Evolutionary conservation across 2,113 vertebrate species (phyloP), one percentile per base, ranked within the genome.

Genomic region (Egretta garzetta): DNA sequence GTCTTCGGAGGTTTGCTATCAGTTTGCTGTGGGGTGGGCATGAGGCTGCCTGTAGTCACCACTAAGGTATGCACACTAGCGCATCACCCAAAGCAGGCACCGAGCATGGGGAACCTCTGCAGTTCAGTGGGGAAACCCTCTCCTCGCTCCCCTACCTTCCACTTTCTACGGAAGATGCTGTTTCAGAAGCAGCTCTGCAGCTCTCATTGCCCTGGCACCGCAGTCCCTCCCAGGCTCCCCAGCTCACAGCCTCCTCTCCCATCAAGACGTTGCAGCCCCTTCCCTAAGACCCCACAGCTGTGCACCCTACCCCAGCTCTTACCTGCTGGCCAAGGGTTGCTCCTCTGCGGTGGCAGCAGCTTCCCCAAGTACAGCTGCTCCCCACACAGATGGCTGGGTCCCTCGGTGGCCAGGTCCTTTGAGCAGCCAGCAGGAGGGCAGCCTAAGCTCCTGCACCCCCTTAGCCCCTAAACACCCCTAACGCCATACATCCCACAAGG

Each of bases 341-440:
- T 64, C 39, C 47, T 83, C 43, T 13, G 1, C 0, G 0, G 11
- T 2, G 1, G 26, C 62, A 18, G 17, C 2, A 1, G 18, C 45
- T 49, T 6, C 30, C 2, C 10, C 1, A 3, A 13, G 1, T 2
- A 7, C 45, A 1, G 1, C 77, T 49, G 35, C 56, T 80, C 43
- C 53, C 11, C 0, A 0, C 23, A 32, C 2, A 3, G 2, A 3
- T 2, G 2, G 2, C 5, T 10, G 6, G 3, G 8, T 49, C 13
- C 24, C 20, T 60, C 2, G 0, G 12, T 7, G 1, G 4, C 28
- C n/a, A 9, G 1, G 11, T 45, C 28, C 62, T 68, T 53, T 11
- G 17, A 58, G 13, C 52, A 50, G 5, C 10, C 12, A 39, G 6
- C 3, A 3, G 0, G 0, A 27, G 10, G 9, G 4, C 12, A 62